Evolutionary conservation across 2,888 invertebrate species (phyloP), one percentile per base, ranked within the genome.

Genomic region (Chirona hameri): DNA sequence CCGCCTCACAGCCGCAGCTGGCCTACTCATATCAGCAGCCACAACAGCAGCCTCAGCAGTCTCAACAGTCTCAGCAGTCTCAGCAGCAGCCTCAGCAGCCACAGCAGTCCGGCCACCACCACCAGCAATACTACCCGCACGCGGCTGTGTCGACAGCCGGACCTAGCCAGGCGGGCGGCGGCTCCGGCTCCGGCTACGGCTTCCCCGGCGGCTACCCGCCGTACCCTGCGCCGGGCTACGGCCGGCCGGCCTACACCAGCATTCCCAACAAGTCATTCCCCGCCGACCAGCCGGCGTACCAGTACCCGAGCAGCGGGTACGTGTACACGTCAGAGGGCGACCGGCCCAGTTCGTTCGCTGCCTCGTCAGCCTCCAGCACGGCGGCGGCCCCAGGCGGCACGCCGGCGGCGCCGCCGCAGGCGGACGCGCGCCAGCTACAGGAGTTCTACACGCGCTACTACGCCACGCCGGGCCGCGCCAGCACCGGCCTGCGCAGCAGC

Each of bases 401-500:
- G n/a, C n/a, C n/a, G n/a, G n/a, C n/a, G n/a, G 24, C 52, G 48
- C 21, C 46, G 27, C 10, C 79, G n/a, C 79, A 21, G 39, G 21
- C 76, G 39, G 76, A 79, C 27, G 79, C 79, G 9, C 79, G n/a
- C n/a, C 79, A 52, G 46, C 79, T 79, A 52, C 79, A 79, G n/a
- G 79, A 79, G 48, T 79, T 79, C 52, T 79, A 79, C 79, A 52
- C 79, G 79, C 79, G 79, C 79, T 79, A 79, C 79, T 79, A 79
- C 79, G 76, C 83, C 79, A n/a, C 84, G 82, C 39, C 83, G 79
- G 31, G 81, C 46, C 27, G 52, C 52, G 80, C 24, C 52, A 29
- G 52, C 1, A 15, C 48, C 31, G 14, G 55, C 24, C 52, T 84
- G 79, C 81, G 84, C 15, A 82, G 84, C 46, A 83, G 84, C 76